Evolutionary conservation across 2,113 vertebrate species (phyloP).

Genomic region (Sula dactylatra): DNA sequence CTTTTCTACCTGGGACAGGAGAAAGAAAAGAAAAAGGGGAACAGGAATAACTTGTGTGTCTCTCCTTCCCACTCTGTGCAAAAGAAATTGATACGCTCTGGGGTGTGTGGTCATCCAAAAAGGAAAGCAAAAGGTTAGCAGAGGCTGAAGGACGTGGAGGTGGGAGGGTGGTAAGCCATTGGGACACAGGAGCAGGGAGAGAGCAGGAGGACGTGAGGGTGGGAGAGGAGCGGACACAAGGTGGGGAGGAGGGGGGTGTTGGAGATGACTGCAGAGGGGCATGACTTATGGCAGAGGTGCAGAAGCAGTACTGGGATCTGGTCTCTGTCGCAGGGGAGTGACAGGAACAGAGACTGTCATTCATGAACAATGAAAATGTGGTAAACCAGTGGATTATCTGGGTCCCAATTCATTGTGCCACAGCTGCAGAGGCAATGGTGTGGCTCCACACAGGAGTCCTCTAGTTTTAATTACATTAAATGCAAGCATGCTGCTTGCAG

Average conservation of each 20-base stretch:
- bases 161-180: neutral
- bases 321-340: neutral
- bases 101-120: neutral
- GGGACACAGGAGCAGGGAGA: neutral
- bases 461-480: neutral
- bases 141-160: rapidly evolving
- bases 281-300: neutral
- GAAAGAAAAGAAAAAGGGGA: neutral
- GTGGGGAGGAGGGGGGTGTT: neutral
- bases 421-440: neutral
- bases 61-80: neutral
- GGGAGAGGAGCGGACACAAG: neutral
- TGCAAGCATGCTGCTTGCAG: neutral
- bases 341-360: neutral
- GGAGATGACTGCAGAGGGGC: rapidly evolving
- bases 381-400: neutral
- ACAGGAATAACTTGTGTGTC: neutral
- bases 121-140: neutral
- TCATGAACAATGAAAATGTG: neutral
- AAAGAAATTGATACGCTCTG: neutral
- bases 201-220: rapidly evolving
- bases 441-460: neutral
- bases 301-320: neutral
- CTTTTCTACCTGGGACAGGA: neutral
- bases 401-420: neutral